Evolutionary conservation across 2,113 vertebrate species (phyloP).

Genomic region (Lagenorhynchus albirostris): DNA sequence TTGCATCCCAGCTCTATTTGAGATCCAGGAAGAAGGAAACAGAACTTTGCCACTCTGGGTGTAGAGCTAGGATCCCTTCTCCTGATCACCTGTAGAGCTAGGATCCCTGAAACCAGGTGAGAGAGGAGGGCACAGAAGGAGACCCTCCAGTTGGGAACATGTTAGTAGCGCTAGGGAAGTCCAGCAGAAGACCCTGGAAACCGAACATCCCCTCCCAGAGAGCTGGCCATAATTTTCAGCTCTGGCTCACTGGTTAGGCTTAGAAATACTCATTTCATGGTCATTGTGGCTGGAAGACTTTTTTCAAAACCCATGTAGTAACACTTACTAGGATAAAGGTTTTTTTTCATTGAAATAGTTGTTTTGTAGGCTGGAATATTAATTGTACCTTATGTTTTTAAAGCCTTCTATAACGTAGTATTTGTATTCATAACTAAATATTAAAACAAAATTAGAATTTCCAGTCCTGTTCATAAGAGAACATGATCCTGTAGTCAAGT

Average conservation of each 20-base stretch:
- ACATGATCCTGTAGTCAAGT: not conserved
- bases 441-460: not conserved
- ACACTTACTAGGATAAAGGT: not conserved
- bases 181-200: not conserved
- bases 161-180: not conserved
- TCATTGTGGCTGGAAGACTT: not conserved
- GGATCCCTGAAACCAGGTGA: not conserved
- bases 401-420: not conserved
- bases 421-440: conserved; percentile 19
- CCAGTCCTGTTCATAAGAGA: not conserved
- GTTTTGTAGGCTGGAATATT: not conserved
- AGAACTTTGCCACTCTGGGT: not conserved
- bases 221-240: not conserved
- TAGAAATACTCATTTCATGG: not conserved
- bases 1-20: not conserved
- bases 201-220: not conserved
- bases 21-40: not conserved
- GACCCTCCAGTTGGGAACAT: not conserved
- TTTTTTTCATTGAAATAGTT: not conserved
- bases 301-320: not conserved
- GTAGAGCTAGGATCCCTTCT: not conserved
- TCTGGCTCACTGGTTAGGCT: not conserved
- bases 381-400: not conserved
- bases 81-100: not conserved
- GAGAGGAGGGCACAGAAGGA: not conserved